Conservation (phyloP, 2,797 vertebrate species). For the Melanogrammus aeglefinus region DNA sequence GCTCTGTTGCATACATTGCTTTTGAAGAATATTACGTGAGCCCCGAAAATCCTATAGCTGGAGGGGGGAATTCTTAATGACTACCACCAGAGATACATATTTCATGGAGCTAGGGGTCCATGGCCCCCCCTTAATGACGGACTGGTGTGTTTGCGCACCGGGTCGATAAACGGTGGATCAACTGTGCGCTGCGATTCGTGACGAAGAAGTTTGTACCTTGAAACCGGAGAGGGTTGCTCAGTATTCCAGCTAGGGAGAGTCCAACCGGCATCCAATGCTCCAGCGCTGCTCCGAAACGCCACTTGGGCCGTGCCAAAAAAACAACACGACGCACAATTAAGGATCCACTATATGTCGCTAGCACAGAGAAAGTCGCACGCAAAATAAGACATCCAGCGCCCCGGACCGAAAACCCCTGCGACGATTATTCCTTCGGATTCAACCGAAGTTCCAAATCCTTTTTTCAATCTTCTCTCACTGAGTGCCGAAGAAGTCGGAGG, state of each 20-base stretch:
- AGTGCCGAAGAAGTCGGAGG: background rate
- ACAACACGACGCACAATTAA: background rate
- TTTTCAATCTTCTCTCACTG: background rate
- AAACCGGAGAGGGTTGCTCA: constrained; percentile 50
- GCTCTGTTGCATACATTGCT: background rate
- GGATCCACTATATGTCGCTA: background rate
- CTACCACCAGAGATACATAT: background rate
- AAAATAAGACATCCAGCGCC: background rate
- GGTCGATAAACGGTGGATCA: constrained; percentile 10
- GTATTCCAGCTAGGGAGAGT: constrained; percentile 47
- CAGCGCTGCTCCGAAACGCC: constrained; percentile 57
- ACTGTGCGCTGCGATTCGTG: constrained; percentile 4
- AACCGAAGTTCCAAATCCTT: background rate
- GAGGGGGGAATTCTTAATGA: background rate
- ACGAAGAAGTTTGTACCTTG: constrained; percentile 68
- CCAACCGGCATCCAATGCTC: background rate
- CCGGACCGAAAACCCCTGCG: too few species aligned
- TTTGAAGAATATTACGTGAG: background rate
- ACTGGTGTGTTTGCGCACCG: background rate
- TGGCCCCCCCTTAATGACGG: background rate
- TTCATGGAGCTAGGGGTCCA: background rate
- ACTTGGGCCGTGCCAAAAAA: constrained; percentile 54
- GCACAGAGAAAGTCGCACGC: background rate
- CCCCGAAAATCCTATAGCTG: too few species aligned
- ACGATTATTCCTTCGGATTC: background rate